Evolutionary conservation across 1,140 invertebrate genomes (phyloP), one percentile per base, ranked within the genome.

Genomic region (Nebria ingens): DNA sequence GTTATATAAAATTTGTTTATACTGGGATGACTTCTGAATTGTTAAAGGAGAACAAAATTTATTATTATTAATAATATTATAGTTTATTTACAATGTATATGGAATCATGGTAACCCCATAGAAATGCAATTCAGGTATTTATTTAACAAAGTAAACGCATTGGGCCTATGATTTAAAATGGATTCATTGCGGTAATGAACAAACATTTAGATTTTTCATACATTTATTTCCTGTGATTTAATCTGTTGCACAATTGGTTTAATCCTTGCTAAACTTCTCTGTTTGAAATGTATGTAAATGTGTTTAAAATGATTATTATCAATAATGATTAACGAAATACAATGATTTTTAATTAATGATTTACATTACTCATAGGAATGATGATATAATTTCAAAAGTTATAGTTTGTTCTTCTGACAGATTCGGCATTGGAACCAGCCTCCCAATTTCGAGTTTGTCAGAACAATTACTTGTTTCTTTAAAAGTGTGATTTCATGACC

Each of bases 381-480:
- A 45, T 34, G 6, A n/a, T 34, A 34, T 34, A 34, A 9, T 34
- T 34, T 34, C 25, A n/a, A n/a, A n/a, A n/a, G n/a, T n/a, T 45
- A 45, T 11, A 45, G 13, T 11, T 6, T 45, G 40, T 45, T 45
- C 4, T 45, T 45, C 40, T 45, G 40, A 45, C 15, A 45, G 15
- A 45, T 17, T 11, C 40, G 6, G 17, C 6, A 45, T 45, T 45
- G 40, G 40, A 45, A 12, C 40, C 40, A 45, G 40, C 40, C 40
- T 45, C 40, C 40, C 40, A 45, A 45, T 45, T 45, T 45, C 3
- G 40, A 45, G 40, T 45, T 45, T 45, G 15, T 45, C 40, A 45
- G 6, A 45, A 45, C 9, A 4, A 45, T 12, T 45, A 29, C 13
- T 6, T 29, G 25, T 29, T 29, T 29, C 4, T 45, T 45, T 45